These are phyloP conservation scores for Pollenia angustigena DNA, from an alignment of 2,888 invertebrate genomes.

Conservation along the genomic window DNA sequence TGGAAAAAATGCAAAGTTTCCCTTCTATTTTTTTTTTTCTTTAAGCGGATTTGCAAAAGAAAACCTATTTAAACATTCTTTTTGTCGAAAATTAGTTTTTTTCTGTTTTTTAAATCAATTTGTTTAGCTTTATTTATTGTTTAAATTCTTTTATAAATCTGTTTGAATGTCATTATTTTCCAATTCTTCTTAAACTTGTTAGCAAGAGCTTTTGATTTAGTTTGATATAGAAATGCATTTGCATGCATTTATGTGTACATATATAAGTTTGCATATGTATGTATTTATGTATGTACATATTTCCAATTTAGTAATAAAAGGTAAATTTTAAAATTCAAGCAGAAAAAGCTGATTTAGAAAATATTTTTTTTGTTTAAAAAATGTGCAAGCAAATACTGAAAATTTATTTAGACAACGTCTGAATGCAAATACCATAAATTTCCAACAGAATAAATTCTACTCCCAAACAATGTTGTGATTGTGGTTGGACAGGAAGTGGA, in stretches of 20 bases:
- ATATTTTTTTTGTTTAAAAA: not conserved
- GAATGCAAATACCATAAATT: constrained; percentile 32
- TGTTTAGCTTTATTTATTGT: too few species aligned
- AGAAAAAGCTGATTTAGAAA: constrained; percentile 14
- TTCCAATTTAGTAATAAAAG: not conserved
- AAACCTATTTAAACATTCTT: too few species aligned
- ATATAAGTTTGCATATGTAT: not conserved
- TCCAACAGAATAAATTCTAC: constrained; percentile 1
- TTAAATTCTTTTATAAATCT: too few species aligned
- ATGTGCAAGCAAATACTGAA: not conserved
- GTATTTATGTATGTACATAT: not conserved
- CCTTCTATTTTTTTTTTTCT: too few species aligned
- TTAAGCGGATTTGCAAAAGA: too few species aligned
- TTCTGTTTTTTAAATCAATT: too few species aligned
- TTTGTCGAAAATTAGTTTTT: too few species aligned
- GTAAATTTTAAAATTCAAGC: not conserved
- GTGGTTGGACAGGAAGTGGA: constrained; percentile 27
- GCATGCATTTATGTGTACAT: not conserved
- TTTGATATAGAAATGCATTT: too few species aligned
- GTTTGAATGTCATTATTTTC: too few species aligned
- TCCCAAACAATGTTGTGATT: not conserved
- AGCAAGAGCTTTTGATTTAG: too few species aligned
- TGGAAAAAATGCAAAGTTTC: too few species aligned
- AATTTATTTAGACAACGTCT: constrained; percentile 17
- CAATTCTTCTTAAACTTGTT: too few species aligned